Evolutionary conservation across 2,888 invertebrate genomes (phyloP), one percentile per base, ranked within the genome.

Genomic region (Dexiosoma caninum): DNA sequence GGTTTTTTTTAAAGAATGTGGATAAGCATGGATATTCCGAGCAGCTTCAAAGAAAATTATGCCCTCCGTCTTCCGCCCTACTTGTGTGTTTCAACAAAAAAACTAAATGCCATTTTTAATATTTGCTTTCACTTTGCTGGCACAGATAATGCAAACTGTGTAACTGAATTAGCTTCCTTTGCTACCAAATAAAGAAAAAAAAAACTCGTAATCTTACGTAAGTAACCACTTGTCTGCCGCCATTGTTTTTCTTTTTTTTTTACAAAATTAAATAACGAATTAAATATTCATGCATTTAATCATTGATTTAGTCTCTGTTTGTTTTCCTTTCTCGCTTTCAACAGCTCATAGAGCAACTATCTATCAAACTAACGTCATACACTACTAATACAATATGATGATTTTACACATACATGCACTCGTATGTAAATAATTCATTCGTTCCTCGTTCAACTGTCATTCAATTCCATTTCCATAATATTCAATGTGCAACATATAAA

Each of bases 401-500:
- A n/a, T 2, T 10, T 3, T 27, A n/a, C 12, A n/a, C 12, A 27
- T 51, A 14, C 49, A 1, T 23, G 8, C 7, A n/a, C 12, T n/a
- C n/a, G 8, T 14, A 14, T 9, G 30, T 14, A 27, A 30, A 30
- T 51, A 51, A 70, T 70, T 59, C 59, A 70, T 59, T 44, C 37
- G n/a, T 70, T 59, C 51, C 32, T 55, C 40, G 37, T 53, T 69
- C 62, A 72, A 67, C 78, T 69, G 72, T 69, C 72, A 74, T 62
- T 67, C 53, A 71, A 66, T 78, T 72, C 44, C 59, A 71, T 78
- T 66, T 71, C 51, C 71, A 78, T 72, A 71, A 67, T 60, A 60
- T 67, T 49, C 19, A 49, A 49, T 59, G 59, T 27, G 59, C 59
- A 30, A 51, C 57, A 66, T 59, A 49, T 35, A 19, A n/a, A n/a